A percentile compares a stretch with the other conserved stretches of the same genome.
Evolutionary conservation across 2,888 invertebrate genomes (phyloP).

Genomic region (Notocelia uddmanniana): DNA sequence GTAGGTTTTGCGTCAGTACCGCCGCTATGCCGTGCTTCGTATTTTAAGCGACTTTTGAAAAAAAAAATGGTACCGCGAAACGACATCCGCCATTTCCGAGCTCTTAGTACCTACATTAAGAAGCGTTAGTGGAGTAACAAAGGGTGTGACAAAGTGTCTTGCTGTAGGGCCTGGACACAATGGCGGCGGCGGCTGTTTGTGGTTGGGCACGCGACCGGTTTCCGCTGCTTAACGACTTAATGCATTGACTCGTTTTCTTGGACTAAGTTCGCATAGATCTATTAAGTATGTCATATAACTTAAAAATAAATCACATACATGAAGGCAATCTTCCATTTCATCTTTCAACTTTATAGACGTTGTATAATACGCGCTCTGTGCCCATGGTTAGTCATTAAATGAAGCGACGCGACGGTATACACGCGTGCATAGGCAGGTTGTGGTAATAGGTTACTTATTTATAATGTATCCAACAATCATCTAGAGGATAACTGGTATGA

Average conservation of each 20-base stretch:
- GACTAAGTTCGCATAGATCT: slow-evolving; percentile 9
- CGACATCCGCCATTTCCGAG: slow-evolving; percentile 65
- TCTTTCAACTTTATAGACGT: background rate
- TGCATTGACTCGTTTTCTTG: slow-evolving; percentile 69
- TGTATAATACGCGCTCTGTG: no score
- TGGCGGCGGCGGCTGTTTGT: slow-evolving; percentile 62
- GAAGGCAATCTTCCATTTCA: no score
- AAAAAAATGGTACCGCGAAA: slow-evolving; percentile 60
- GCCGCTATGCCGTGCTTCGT: slow-evolving; percentile 5
- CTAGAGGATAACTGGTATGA: slow-evolving; percentile 10
- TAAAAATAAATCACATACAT: no score
- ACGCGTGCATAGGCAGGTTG: background rate
- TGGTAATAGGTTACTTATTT: background rate
- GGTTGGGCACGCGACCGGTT: slow-evolving; percentile 61
- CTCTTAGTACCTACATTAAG: slow-evolving; percentile 69
- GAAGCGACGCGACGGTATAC: background rate
- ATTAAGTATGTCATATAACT: background rate
- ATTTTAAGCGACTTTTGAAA: slow-evolving; percentile 44
- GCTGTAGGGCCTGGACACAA: slow-evolving; percentile 62
- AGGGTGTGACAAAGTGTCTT: slow-evolving; percentile 76
- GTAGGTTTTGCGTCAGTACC: background rate
- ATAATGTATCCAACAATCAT: slow-evolving; percentile 7
- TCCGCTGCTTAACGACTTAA: slow-evolving; percentile 73
- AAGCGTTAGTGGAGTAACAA: slow-evolving; percentile 76
- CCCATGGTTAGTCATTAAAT: background rate